Percentiles rank a stretch among this genome's conserved stretches.
Conservation (phyloP, 2,888 invertebrate species). For the Leptopilina drosophilae region DNA sequence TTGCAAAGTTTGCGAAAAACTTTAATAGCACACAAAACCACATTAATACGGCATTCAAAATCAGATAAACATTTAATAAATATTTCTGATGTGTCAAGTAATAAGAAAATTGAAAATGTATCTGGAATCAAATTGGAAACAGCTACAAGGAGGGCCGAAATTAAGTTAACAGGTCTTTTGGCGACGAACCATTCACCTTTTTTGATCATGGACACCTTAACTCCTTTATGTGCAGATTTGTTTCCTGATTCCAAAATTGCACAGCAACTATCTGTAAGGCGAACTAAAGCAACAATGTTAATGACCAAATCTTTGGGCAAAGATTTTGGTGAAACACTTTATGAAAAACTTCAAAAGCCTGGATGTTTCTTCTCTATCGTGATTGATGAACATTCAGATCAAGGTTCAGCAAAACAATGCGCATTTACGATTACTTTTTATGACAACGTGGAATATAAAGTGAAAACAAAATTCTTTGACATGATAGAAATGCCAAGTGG, state of each 20-base stretch:
- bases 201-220: conserved; percentile 45
- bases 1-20: not conserved
- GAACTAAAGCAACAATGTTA: not conserved
- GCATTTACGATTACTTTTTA: too few relatives aligned
- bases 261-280: not conserved
- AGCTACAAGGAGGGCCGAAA: too few relatives aligned
- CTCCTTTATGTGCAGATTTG: too few relatives aligned
- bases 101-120: not conserved
- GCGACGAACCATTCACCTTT: conserved; percentile 47
- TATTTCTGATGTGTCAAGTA: not conserved
- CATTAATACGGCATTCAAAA: not conserved
- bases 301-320: not conserved
- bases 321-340: too few relatives aligned
- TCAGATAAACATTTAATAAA: not conserved
- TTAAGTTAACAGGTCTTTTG: conserved; percentile 43
- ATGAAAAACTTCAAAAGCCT: too few relatives aligned
- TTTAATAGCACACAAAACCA: not conserved
- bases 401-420: too few relatives aligned
- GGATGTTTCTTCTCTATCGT: too few relatives aligned
- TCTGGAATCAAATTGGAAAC: too few relatives aligned
- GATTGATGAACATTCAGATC: too few relatives aligned
- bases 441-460: too few relatives aligned
- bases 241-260: conserved; percentile 51
- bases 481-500: too few relatives aligned
- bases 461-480: too few relatives aligned